Base-by-base conservation (phyloP, 2,888 invertebrate species). In the Phaedon cochleariae region DNA sequence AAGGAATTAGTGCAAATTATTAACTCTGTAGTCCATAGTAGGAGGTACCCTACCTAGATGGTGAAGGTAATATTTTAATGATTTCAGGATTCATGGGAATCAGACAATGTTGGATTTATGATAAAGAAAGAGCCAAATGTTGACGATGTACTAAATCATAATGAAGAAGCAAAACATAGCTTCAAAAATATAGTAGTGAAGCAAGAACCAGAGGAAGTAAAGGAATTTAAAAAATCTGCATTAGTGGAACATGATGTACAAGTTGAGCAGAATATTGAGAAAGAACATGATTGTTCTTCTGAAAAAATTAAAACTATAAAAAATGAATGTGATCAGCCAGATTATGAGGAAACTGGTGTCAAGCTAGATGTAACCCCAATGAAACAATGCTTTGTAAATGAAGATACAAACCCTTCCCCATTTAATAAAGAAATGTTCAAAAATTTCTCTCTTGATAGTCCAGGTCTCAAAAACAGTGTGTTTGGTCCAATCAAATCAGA, bases 51-150 rank as follows among this genome's bases (percentile, higher is more conserved):
- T n/a, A n/a, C n/a, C n/a, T n/a, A n/a, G n/a, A n/a, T n/a, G n/a
- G n/a, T n/a, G n/a, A n/a, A n/a, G n/a, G n/a, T n/a, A n/a, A n/a
- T n/a, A n/a, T n/a, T n/a, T n/a, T n/a, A 41, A 20, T 66, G 58
- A 64, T 70, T 72, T 62, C 65, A 78, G 78, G 77, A 78, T 57
- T 78, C 75, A 5, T 75, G 74, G 74, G 76, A 75, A 53, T 64
- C 62, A n/a, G 67, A 67, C 52, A 54, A 60, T 26, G 65, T 62
- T 34, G 65, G 61, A 57, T 65, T 65, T 7, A 20, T 29, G 18
- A n/a, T 68, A n/a, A 68, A 65, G 37, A 62, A 62, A 37, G 64
- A 68, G 26, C 37, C 58, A 15, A 1, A n/a, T 41, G 10, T 55
- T 41, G 34, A 22, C 1, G 10, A 37, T 15, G 29, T 2, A 10